phyloP scores from a whole-genome alignment of 2,113 vertebrate genomes.

The Orthonyx spaldingii region DNA sequence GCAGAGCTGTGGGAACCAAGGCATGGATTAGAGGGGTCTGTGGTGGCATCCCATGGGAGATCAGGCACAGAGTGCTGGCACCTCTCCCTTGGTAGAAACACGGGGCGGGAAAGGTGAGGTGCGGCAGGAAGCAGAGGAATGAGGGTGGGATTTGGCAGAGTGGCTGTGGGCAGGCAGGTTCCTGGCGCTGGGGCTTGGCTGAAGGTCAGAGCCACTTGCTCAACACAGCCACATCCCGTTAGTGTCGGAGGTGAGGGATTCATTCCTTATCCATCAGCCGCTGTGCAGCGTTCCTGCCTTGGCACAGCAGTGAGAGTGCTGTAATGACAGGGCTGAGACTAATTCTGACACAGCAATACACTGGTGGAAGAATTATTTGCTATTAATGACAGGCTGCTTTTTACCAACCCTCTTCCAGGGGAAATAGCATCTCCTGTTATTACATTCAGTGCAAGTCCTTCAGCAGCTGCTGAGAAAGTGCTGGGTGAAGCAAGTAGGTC shows the following conservation, averaged over 20 bases:
- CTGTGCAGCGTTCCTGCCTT: not conserved
- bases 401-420: not conserved
- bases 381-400: not conserved
- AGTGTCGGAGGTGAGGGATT: not conserved
- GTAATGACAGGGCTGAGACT: not conserved
- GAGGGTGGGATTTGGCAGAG: not conserved
- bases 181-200: not conserved
- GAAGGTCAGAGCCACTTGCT: not conserved
- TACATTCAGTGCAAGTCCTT: not conserved
- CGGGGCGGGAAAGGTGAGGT: not conserved
- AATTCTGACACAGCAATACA: not conserved
- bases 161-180: rapidly evolving
- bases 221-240: rapidly evolving
- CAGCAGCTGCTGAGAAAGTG: not conserved
- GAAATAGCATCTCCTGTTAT: not conserved
- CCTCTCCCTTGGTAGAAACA: not conserved
- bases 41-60: not conserved
- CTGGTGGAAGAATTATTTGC: not conserved
- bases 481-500: not conserved
- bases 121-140: not conserved
- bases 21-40: not conserved
- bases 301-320: not conserved
- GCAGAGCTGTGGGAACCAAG: not conserved
- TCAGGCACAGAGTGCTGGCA: not conserved
- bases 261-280: not conserved